Percentiles rank a stretch among this genome's conserved stretches.
phyloP scores from a whole-genome alignment of 2,113 vertebrate genomes.

The Toxostoma redivivum region DNA sequence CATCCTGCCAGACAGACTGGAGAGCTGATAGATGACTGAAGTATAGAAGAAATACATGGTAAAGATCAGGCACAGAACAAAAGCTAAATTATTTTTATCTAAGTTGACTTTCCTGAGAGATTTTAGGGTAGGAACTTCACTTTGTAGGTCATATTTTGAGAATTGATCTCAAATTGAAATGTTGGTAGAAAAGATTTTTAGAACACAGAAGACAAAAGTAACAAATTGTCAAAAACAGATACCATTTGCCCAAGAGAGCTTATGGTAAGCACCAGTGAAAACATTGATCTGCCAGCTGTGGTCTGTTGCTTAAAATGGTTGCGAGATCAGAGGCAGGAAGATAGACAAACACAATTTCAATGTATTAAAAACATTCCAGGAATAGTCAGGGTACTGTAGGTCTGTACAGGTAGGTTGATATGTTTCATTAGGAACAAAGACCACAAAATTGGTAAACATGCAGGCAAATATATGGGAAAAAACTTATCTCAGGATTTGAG shows the following conservation, averaged over 20 bases:
- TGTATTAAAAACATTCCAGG: conserved; percentile 10
- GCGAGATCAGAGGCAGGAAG: not conserved
- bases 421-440: not conserved
- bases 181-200: not conserved
- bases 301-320: not conserved
- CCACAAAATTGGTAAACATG: not conserved
- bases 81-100: not conserved
- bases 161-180: not conserved
- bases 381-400: not conserved
- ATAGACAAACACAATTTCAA: not conserved
- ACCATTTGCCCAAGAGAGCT: not conserved
- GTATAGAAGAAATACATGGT: not conserved
- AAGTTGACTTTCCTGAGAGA: not conserved
- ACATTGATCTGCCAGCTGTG: not conserved
- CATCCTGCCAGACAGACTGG: not conserved
- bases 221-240: not conserved
- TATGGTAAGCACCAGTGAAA: not conserved
- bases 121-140: not conserved
- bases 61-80: not conserved
- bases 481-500: not conserved
- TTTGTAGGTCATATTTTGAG: not conserved
- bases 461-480: not conserved
- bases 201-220: not conserved
- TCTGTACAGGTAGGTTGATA: not conserved
- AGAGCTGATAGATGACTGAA: not conserved